These are phyloP conservation scores for Laothoe populi DNA, from an alignment of 2,888 invertebrate genomes.

Conservation along the genomic window DNA sequence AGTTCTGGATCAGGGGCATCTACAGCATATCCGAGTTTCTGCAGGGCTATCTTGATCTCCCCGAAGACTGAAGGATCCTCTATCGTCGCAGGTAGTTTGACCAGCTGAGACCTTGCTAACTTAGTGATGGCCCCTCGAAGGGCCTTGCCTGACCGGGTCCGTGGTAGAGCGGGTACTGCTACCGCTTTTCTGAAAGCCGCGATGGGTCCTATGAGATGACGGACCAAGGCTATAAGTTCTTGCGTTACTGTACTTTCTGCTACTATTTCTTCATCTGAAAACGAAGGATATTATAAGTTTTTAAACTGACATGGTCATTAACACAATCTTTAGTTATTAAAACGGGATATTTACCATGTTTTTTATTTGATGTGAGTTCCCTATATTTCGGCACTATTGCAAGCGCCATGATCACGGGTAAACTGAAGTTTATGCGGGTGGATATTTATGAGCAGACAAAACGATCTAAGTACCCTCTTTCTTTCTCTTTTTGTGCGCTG, in stretches of 20 bases:
- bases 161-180: constrained; percentile 92
- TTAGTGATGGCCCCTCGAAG: constrained; percentile 93
- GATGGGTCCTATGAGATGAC: constrained; percentile 91
- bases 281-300: constrained; percentile 23
- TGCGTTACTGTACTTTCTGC: constrained; percentile 73
- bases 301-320: background rate
- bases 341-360: no score
- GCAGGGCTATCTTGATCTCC: constrained; percentile 90
- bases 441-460: no score
- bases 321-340: no score
- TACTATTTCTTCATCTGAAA: constrained; percentile 75
- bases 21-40: constrained; percentile 90
- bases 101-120: constrained; percentile 91
- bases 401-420: no score
- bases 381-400: no score
- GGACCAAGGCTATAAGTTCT: constrained; percentile 72
- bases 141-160: constrained; percentile 90
- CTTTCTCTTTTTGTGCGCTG: no score
- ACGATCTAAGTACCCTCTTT: no score
- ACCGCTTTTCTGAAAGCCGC: constrained; percentile 93
- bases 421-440: no score
- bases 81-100: constrained; percentile 93
- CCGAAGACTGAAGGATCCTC: constrained; percentile 93
- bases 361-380: no score
- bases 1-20: constrained; percentile 88